phyloP scores from a whole-genome alignment of 2,797 vertebrate species.

The Pseudochirops cupreus region DNA sequence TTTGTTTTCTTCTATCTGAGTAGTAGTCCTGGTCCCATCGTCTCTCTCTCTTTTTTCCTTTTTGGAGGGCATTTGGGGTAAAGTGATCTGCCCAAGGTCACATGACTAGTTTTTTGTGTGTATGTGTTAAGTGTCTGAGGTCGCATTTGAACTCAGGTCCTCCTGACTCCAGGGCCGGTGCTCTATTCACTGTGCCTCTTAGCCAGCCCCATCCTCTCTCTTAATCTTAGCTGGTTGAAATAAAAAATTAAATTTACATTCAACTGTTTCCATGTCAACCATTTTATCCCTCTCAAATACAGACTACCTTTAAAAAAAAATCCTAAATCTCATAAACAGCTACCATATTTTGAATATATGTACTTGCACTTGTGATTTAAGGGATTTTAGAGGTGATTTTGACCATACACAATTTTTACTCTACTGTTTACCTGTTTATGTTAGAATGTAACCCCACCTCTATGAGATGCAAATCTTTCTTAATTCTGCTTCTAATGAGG shows the following conservation, averaged over 20 bases:
- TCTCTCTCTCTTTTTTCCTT: no score
- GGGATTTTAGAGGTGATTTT: neutral
- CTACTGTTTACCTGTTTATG: neutral
- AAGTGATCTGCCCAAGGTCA: no score
- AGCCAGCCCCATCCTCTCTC: no score
- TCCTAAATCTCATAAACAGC: neutral
- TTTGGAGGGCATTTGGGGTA: no score
- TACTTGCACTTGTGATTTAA: neutral
- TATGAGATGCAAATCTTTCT: neutral
- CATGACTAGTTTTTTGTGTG: no score
- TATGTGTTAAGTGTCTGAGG: no score
- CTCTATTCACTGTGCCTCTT: no score
- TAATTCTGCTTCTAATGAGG: neutral
- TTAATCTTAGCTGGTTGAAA: neutral
- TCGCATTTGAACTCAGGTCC: no score
- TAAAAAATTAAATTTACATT: neutral
- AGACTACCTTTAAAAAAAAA: neutral
- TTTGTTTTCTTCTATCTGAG: neutral
- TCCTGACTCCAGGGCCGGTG: no score
- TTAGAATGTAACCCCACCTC: neutral
- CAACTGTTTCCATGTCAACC: neutral
- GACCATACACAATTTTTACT: neutral
- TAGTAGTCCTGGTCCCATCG: neutral
- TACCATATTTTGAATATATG: neutral
- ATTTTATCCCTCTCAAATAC: neutral